These are phyloP conservation scores for Arvicanthis niloticus DNA, from an alignment of 2,113 vertebrate genomes.

Conservation along the genomic window DNA sequence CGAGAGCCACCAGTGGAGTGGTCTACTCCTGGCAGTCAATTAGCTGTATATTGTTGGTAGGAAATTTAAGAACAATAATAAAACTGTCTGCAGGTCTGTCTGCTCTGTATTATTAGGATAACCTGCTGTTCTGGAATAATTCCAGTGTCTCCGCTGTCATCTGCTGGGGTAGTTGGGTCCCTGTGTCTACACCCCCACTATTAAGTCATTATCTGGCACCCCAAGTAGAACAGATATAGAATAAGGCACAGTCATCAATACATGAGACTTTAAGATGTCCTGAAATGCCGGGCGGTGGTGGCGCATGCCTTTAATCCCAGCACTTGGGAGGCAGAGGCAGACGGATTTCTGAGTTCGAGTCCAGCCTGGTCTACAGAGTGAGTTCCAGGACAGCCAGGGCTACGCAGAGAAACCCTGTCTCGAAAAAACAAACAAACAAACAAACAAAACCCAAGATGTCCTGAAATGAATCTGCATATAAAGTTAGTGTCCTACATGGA, in stretches of 20 bases:
- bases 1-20: background rate
- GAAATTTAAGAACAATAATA: constrained; percentile 30
- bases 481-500: background rate
- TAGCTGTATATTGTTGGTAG: background rate
- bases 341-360: too few relatives aligned
- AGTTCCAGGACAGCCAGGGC: too few relatives aligned
- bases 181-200: background rate
- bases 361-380: too few relatives aligned
- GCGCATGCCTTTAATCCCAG: too few relatives aligned
- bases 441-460: too few relatives aligned
- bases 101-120: background rate
- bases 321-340: too few relatives aligned
- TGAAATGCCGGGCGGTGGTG: too few relatives aligned
- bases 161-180: background rate
- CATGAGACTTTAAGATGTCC: background rate
- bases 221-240: background rate
- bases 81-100: background rate
- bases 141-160: background rate
- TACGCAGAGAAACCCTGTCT: too few relatives aligned
- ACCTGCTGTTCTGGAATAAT: background rate
- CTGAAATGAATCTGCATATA: background rate
- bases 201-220: background rate
- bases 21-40: background rate
- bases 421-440: too few relatives aligned
- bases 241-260: background rate